Evolutionary conservation across 2,797 vertebrate genomes (phyloP).

Genomic region (Falco concolor): DNA sequence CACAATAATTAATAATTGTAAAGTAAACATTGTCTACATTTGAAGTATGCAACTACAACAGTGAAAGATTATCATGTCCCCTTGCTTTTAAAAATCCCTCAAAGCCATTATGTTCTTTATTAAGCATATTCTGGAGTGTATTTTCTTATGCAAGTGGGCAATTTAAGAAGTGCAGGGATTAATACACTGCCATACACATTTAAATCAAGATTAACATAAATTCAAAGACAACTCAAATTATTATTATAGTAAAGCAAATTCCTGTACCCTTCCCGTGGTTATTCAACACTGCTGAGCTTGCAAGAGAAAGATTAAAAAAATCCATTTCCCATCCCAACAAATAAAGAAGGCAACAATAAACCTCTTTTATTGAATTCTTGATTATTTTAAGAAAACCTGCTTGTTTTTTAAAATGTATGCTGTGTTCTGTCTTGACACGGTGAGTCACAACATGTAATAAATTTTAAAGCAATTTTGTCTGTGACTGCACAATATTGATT

Average conservation of each 20-base stretch:
- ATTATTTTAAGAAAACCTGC: constrained; percentile 39
- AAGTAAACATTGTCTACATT: not conserved
- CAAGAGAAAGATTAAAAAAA: not conserved
- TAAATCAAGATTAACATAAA: constrained; percentile 27
- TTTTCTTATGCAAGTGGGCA: constrained; percentile 12
- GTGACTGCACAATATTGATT: constrained; percentile 14
- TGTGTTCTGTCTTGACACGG: constrained; percentile 19
- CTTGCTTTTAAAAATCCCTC: constrained; percentile 36
- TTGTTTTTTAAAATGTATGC: constrained; percentile 49
- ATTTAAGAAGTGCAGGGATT: not conserved
- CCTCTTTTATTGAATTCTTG: not conserved
- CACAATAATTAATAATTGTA: constrained; percentile 32
- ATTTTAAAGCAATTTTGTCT: constrained; percentile 60
- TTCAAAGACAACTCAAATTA: not conserved
- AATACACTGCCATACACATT: not conserved
- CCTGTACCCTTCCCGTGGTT: not conserved
- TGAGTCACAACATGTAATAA: constrained; percentile 29
- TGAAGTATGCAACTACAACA: not conserved
- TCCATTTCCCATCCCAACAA: not conserved
- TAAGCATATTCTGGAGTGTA: not conserved
- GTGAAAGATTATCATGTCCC: not conserved
- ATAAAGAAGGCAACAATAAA: not conserved
- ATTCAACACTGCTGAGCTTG: not conserved
- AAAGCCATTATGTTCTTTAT: constrained; percentile 10
- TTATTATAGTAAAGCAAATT: constrained; percentile 1